A percentile compares a stretch with the other conserved stretches of the same genome.
These are phyloP conservation scores for Lysandra coridon DNA, from an alignment of 2,888 invertebrate genomes.

Conservation along the genomic window DNA sequence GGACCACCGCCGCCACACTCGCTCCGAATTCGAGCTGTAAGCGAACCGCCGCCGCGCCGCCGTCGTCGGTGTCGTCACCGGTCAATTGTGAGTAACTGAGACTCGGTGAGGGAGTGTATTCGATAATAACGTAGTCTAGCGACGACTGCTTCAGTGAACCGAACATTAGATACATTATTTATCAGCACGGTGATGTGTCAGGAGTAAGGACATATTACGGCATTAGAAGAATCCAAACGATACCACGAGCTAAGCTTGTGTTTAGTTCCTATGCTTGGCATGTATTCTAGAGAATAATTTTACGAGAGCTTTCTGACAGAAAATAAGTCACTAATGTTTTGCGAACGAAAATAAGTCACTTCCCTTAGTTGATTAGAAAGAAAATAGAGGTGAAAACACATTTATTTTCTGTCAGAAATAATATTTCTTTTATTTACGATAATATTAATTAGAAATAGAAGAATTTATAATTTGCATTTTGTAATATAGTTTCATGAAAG, in stretches of 20 bases:
- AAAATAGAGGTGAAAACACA: background rate
- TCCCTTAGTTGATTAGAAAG: background rate
- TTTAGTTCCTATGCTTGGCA: slow-evolving; percentile 72
- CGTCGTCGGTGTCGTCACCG: slow-evolving; percentile 41
- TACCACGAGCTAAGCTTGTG: slow-evolving; percentile 74
- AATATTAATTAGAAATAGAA: slow-evolving; percentile 15
- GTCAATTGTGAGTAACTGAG: slow-evolving; percentile 57
- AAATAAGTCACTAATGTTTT: background rate
- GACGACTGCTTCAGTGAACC: slow-evolving; percentile 48
- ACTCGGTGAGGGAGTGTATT: slow-evolving; percentile 52
- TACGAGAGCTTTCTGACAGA: slow-evolving; percentile 6
- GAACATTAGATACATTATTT: slow-evolving; percentile 38
- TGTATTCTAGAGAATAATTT: slow-evolving; percentile 23
- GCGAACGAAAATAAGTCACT: background rate
- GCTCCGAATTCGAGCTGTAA: slow-evolving; percentile 76
- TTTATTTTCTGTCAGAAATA: background rate
- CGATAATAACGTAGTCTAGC: slow-evolving; percentile 51
- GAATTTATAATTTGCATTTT: slow-evolving; percentile 15
- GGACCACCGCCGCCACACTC: slow-evolving; percentile 73
- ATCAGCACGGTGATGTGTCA: slow-evolving; percentile 50
- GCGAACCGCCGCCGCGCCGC: slow-evolving; percentile 40
- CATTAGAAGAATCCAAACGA: slow-evolving; percentile 54
- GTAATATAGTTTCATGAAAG: slow-evolving; percentile 26
- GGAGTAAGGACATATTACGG: slow-evolving; percentile 47
- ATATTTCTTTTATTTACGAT: slow-evolving; percentile 4